Conservation (phyloP, 2,797 vertebrate genomes). For the Falco naumanni region DNA sequence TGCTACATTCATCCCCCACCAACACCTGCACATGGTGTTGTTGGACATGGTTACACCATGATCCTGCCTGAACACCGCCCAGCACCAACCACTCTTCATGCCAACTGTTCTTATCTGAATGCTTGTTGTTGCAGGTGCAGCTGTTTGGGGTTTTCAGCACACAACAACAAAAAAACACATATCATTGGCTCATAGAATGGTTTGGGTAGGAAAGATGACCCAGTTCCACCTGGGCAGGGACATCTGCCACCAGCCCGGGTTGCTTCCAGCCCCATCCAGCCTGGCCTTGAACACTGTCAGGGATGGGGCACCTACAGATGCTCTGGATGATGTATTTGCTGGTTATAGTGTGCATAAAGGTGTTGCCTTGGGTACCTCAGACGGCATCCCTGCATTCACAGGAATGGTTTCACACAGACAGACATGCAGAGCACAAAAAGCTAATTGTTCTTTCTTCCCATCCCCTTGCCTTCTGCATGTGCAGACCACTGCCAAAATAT, state of each 20-base stretch:
- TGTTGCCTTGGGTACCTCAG: background rate
- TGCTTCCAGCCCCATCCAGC: too few species aligned
- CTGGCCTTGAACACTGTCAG: too few species aligned
- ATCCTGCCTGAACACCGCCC: fast-evolving
- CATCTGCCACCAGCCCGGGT: too few species aligned
- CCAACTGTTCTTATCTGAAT: background rate
- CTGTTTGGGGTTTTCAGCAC: background rate
- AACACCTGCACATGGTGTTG: too few species aligned
- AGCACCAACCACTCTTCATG: background rate
- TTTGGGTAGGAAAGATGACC: too few species aligned
- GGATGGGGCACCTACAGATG: too few species aligned
- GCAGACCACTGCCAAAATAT: background rate
- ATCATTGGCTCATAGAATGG: too few species aligned
- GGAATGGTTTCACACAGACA: background rate
- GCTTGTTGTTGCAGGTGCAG: background rate
- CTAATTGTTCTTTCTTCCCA: background rate
- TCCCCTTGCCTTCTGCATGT: background rate
- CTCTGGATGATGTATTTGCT: too few species aligned
- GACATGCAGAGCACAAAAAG: background rate
- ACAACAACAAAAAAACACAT: background rate
- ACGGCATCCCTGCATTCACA: background rate
- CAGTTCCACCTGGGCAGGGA: too few species aligned
- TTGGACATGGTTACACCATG: too few species aligned
- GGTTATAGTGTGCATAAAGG: background rate
- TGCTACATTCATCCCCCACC: too few species aligned